These are phyloP conservation scores for Apis laboriosa DNA, from an alignment of 1,140 invertebrate species.

Conservation along the genomic window DNA sequence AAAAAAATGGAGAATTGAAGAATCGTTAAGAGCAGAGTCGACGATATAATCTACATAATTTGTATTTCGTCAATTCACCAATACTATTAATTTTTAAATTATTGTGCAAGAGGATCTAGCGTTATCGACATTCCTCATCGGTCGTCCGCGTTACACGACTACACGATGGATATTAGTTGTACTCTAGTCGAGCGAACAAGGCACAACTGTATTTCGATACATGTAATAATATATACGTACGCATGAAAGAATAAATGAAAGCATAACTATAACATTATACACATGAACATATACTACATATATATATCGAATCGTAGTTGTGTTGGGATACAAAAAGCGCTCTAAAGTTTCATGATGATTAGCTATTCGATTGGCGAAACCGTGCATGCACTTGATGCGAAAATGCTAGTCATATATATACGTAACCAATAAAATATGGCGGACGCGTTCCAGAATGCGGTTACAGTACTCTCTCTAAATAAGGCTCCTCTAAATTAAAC, in stretches of 20 bases:
- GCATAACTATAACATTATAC: slow-evolving; percentile 34
- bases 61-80: too few species aligned
- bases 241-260: slow-evolving; percentile 54
- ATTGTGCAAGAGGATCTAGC: too few species aligned
- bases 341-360: slow-evolving; percentile 55
- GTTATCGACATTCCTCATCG: not conserved
- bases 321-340: slow-evolving; percentile 44
- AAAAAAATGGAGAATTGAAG: too few species aligned
- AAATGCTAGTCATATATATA: slow-evolving; percentile 26
- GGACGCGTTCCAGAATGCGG: slow-evolving; percentile 14
- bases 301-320: slow-evolving; percentile 61
- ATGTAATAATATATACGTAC: slow-evolving; percentile 60
- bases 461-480: not conserved
- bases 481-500: too few species aligned
- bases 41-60: too few species aligned
- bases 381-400: slow-evolving; percentile 40
- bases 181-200: slow-evolving; percentile 27
- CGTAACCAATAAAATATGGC: slow-evolving; percentile 35
- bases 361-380: slow-evolving; percentile 48
- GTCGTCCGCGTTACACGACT: not conserved
- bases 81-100: too few species aligned
- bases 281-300: slow-evolving; percentile 38
- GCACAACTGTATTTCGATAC: slow-evolving; percentile 53
- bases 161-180: slow-evolving; percentile 3
- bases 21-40: too few species aligned